These are phyloP conservation scores for Notiomystis cincta DNA, from an alignment of 2,113 vertebrate genomes.

Conservation along the genomic window DNA sequence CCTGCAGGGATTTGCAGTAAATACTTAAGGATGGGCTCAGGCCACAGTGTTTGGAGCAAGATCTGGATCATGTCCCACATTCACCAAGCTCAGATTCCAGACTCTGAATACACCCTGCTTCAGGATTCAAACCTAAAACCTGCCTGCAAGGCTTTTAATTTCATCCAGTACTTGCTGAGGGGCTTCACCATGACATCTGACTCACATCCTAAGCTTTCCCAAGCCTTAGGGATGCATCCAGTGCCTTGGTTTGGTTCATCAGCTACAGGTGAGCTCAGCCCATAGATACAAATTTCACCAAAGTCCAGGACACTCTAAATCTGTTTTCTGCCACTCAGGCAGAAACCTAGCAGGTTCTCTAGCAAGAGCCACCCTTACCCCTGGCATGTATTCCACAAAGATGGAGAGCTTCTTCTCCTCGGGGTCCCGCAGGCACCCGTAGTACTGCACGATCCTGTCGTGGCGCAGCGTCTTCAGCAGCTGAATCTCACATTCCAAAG, in stretches of 20 bases:
- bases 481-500: constrained; percentile 92
- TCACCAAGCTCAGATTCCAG: constrained; percentile 20
- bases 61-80: neutral
- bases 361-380: constrained; percentile 70
- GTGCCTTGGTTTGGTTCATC: neutral
- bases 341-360: no score
- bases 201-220: neutral
- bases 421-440: constrained; percentile 82
- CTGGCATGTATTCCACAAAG: constrained; percentile 93
- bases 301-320: neutral
- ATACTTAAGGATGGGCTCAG: constrained; percentile 28
- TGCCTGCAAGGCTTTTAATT: neutral
- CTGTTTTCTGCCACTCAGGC: neutral
- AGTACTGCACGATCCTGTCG: constrained; percentile 90
- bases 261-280: neutral
- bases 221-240: neutral
- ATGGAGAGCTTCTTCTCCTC: constrained; percentile 86
- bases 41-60: neutral
- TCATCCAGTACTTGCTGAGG: neutral
- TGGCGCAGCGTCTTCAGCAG: constrained; percentile 88
- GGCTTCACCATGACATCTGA: neutral
- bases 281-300: neutral
- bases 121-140: neutral
- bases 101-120: constrained; percentile 16
- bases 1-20: constrained; percentile 39